Base-by-base conservation (phyloP, 2,888 invertebrate species). In the Abscondita cerata region DNA sequence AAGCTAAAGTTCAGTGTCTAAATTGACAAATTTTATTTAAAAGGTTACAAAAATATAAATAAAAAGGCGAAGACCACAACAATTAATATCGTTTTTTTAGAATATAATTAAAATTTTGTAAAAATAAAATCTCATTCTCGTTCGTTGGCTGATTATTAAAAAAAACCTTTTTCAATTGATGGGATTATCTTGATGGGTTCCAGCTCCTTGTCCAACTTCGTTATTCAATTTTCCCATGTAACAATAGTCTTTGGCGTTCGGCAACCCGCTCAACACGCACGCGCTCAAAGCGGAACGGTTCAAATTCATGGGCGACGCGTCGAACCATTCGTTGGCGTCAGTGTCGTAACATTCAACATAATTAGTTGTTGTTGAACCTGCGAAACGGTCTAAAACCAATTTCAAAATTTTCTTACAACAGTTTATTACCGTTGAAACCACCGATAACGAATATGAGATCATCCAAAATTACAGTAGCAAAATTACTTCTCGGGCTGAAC, bases 251-350 rank as follows among this genome's bases (percentile, higher is more conserved):
- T 83, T 83, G 0, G 87, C 86, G 73, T 90, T 90, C 1, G 86
- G 85, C 13, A 91, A 82, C 2, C 89, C 91, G n/a, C 85, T 81
- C 40, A 93, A 82, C 0, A 92, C 91, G 78, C 92, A 92, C 1
- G 92, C 92, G 72, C 90, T 89, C 20, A 93, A 81, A 0, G 93
- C 93, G 56, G 92, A 92, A 13, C 93, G 84, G 77, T 91, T 91
- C 34, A 93, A 80, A 76, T 91, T 92, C 92, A 94, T 92, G 8
- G 89, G 87, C 0, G 90, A 86, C 0, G 89, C 89, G 69, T 85
- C 85, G 78, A 82, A 84, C 90, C 89, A 90, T 74, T 85, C 84
- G 71, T 87, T 84, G 4, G 76, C 75, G 52, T 78, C 78, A 18
- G 74, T 67, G 72, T 93, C 91, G 78, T 89, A 93, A 75, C 89